Evolutionary conservation across 2,888 invertebrate genomes (phyloP).

Genomic region (Agrypnus murinus): DNA sequence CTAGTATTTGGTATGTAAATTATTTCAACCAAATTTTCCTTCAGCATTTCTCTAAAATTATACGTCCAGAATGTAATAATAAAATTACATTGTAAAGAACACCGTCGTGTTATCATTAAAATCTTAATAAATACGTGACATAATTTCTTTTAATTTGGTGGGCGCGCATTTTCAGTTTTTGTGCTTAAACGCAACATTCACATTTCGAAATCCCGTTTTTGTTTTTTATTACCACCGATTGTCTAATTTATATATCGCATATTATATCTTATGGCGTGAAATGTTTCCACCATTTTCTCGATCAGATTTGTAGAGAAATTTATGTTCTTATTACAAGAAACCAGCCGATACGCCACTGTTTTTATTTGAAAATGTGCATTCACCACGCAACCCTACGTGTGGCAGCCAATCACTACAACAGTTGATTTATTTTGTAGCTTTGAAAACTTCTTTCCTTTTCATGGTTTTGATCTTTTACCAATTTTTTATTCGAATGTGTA

Average conservation of each 20-base stretch:
- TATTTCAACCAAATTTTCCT: too few species aligned
- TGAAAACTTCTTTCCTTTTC: constrained; percentile 55
- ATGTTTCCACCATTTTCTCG: constrained; percentile 47
- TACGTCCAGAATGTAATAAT: too few species aligned
- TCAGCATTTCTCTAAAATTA: too few species aligned
- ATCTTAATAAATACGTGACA: constrained; percentile 5
- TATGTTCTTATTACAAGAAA: constrained; percentile 52
- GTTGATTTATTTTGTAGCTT: constrained; percentile 60
- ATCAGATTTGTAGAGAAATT: constrained; percentile 49
- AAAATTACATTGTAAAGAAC: too few species aligned
- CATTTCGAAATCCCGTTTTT: not conserved
- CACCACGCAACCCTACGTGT: constrained; percentile 60
- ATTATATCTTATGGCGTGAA: constrained; percentile 48
- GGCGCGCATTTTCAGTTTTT: constrained; percentile 28
- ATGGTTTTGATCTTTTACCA: constrained; percentile 44
- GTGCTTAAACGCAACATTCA: constrained; percentile 20
- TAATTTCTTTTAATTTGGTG: constrained; percentile 31
- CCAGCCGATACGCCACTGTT: constrained; percentile 53
- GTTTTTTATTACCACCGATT: constrained; percentile 20
- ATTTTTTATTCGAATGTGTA: constrained; percentile 36
- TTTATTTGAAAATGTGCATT: constrained; percentile 59
- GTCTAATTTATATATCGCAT: constrained; percentile 43
- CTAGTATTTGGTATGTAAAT: too few species aligned
- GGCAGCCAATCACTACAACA: constrained; percentile 57
- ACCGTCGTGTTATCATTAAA: too few species aligned